Percentiles rank a stretch among this genome's conserved stretches.
These are phyloP conservation scores for Actinopyga echinites DNA, from an alignment of 53 echinoderm and acorn worm genomes.

Conservation along the genomic window DNA sequence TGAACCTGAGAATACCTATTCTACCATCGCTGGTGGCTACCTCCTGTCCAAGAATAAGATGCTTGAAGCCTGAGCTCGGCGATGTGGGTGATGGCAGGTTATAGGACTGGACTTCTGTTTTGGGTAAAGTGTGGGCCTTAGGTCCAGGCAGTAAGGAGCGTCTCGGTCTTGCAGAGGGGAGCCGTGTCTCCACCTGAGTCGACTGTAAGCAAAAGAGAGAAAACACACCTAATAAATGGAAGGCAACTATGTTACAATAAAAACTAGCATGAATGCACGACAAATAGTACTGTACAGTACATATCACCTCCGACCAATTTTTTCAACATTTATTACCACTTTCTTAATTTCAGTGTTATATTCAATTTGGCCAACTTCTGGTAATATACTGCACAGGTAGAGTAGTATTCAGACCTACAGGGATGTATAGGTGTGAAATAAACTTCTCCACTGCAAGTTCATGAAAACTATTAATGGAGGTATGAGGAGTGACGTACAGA, in stretches of 20 bases:
- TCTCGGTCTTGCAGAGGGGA: conserved; percentile 75
- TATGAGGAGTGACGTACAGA: too few relatives aligned
- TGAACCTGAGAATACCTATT: conserved; percentile 80
- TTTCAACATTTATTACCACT: too few relatives aligned
- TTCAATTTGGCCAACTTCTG: too few relatives aligned
- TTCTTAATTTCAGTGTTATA: too few relatives aligned
- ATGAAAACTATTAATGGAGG: too few relatives aligned
- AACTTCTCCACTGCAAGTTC: too few relatives aligned
- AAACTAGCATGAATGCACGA: too few relatives aligned
- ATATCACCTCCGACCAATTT: too few relatives aligned
- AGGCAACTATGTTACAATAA: not conserved
- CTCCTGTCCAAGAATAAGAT: conserved; percentile 79
- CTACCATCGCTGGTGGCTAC: conserved; percentile 84
- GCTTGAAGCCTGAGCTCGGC: conserved; percentile 62
- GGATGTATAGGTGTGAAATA: too few relatives aligned
- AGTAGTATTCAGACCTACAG: too few relatives aligned
- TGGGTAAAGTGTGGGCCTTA: conserved; percentile 54
- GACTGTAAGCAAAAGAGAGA: conserved; percentile 63
- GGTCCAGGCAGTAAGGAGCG: conserved; percentile 89
- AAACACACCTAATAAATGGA: not conserved
- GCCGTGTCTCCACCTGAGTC: conserved; percentile 95
- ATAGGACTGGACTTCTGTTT: conserved; percentile 45
- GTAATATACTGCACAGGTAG: too few relatives aligned
- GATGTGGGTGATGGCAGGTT: conserved; percentile 54
- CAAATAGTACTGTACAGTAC: too few relatives aligned